These are phyloP conservation scores for Endotricha flammealis DNA, from an alignment of 2,888 invertebrate genomes.

Conservation along the genomic window DNA sequence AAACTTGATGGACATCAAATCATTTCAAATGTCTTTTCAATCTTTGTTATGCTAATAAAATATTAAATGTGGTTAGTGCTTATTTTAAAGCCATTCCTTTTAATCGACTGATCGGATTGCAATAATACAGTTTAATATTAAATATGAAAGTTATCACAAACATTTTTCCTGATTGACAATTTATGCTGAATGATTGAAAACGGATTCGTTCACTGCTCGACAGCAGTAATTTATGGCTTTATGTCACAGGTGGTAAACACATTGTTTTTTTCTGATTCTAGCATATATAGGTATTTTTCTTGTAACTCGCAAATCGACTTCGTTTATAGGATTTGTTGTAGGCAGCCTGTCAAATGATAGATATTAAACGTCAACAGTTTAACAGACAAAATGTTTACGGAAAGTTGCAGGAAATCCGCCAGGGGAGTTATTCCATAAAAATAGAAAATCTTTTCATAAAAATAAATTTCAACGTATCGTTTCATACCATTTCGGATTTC, in stretches of 20 bases:
- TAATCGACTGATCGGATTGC: no score
- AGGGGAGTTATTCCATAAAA: constrained; percentile 2
- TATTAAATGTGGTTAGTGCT: no score
- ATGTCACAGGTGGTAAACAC: constrained; percentile 7
- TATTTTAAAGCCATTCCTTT: no score
- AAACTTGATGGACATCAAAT: constrained; percentile 11
- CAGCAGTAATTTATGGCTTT: constrained; percentile 4
- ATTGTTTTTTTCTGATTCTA: constrained; percentile 3
- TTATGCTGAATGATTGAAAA: constrained; percentile 3
- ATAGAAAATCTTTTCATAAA: constrained; percentile 28
- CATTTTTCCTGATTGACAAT: not conserved
- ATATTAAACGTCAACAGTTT: constrained; percentile 10
- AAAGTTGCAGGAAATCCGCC: constrained; percentile 4
- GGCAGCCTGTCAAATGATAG: constrained; percentile 7
- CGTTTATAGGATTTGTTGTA: not conserved
- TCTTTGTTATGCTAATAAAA: no score
- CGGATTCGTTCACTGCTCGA: not conserved
- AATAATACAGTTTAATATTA: no score
- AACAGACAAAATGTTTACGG: constrained; percentile 6
- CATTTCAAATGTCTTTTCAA: no score
- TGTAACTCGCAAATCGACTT: not conserved
- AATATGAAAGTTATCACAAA: no score
- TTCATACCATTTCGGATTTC: no score
- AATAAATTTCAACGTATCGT: constrained; percentile 23
- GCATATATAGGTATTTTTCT: not conserved